Conservation (phyloP, 2,113 vertebrate genomes). For the Eulemur macaco region DNA sequence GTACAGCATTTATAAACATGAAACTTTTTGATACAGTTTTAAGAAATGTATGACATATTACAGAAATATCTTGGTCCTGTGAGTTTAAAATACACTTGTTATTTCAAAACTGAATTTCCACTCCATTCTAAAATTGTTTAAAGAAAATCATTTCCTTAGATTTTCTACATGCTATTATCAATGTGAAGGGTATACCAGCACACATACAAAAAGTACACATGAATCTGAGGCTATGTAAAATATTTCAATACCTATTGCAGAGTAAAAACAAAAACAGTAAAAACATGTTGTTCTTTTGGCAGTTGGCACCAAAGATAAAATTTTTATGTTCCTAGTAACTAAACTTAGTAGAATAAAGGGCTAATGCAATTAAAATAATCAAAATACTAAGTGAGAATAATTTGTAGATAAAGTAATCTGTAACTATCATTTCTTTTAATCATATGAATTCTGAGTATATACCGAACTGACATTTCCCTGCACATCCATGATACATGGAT, state of each 20-base stretch:
- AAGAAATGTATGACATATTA: background rate
- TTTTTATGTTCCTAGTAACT: background rate
- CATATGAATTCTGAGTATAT: background rate
- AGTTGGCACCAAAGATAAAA: slow-evolving; percentile 5
- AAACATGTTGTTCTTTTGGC: slow-evolving; percentile 4
- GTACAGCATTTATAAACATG: background rate
- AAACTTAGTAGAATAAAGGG: background rate
- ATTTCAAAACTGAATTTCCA: slow-evolving; percentile 5
- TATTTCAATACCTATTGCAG: background rate
- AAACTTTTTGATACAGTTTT: background rate
- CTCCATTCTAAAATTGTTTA: background rate
- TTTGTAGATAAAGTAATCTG: background rate
- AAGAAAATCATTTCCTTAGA: background rate
- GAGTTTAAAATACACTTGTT: slow-evolving; percentile 18
- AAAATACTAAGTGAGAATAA: background rate
- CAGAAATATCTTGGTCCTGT: background rate
- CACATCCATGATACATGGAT: background rate
- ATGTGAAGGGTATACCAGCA: background rate
- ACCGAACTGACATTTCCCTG: background rate
- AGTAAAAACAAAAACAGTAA: background rate
- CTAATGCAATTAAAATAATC: background rate
- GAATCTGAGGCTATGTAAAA: background rate
- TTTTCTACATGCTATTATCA: slow-evolving; percentile 2
- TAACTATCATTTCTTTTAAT: background rate
- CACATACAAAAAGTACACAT: background rate